phyloP scores from a whole-genome alignment of 2,113 vertebrate species.

The Megaceryle torquata region DNA sequence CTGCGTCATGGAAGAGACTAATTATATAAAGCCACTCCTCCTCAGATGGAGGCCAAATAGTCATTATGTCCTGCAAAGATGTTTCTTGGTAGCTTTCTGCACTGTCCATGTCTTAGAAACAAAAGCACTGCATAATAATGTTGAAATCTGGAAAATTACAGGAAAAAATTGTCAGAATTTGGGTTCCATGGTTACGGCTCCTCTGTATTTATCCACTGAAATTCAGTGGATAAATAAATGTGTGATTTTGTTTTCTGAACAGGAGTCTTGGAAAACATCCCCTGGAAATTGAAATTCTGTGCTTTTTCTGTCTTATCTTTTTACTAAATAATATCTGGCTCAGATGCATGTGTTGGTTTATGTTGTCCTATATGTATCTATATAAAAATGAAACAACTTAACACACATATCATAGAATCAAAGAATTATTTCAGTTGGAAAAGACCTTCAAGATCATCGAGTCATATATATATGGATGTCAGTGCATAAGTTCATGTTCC shows the following conservation, averaged over 20 bases:
- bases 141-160: background rate
- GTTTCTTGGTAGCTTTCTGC: slow-evolving; percentile 6
- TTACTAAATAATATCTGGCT: background rate
- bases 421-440: too few relatives aligned
- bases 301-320: background rate
- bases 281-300: background rate
- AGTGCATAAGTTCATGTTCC: background rate
- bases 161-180: background rate
- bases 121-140: background rate
- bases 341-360: background rate
- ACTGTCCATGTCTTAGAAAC: background rate
- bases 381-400: background rate
- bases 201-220: background rate
- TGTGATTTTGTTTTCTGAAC: background rate
- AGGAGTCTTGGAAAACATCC: background rate
- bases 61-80: background rate
- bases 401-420: background rate
- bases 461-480: too few relatives aligned
- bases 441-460: too few relatives aligned
- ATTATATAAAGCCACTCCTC: background rate
- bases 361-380: background rate
- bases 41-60: background rate
- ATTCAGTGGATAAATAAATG: background rate
- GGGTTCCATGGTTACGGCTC: background rate
- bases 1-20: slow-evolving; percentile 24